phyloP scores from a whole-genome alignment of 2,888 invertebrate genomes.

The Melangyna quadrimaculata region DNA sequence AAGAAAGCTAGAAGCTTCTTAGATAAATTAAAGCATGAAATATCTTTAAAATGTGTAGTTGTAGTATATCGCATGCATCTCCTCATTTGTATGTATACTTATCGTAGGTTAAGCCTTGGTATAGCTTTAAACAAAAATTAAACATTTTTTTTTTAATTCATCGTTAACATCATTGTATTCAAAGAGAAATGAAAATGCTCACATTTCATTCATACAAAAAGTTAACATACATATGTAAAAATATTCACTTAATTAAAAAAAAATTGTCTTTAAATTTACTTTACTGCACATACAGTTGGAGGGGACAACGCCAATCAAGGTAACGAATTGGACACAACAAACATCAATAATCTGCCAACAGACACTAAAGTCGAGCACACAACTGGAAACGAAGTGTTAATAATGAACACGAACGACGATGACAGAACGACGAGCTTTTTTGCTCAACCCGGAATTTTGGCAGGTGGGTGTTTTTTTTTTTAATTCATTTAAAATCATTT shows the following conservation, averaged over 20 bases:
- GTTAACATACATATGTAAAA: background rate
- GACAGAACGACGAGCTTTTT: constrained; percentile 95
- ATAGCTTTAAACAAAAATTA: constrained; percentile 22
- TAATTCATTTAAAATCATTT: background rate
- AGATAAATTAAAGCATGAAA: constrained; percentile 35
- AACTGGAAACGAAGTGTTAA: constrained; percentile 85
- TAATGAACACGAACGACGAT: constrained; percentile 91
- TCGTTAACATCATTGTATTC: background rate
- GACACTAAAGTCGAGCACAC: constrained; percentile 79
- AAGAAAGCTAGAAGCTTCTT: constrained; percentile 9
- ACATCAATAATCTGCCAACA: constrained; percentile 79
- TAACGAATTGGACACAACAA: constrained; percentile 79
- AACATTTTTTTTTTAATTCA: constrained; percentile 22
- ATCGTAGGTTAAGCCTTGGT: background rate
- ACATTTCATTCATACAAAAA: background rate
- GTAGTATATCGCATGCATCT: constrained; percentile 70
- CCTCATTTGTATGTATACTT: constrained; percentile 46
- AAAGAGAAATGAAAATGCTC: background rate
- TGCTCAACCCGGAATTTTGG: constrained; percentile 95
- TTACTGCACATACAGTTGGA: constrained; percentile 49
- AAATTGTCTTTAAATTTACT: constrained; percentile 1
- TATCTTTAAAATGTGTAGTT: constrained; percentile 34
- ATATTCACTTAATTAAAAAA: background rate
- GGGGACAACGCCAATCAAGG: constrained; percentile 75
- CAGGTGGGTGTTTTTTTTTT: constrained; percentile 83